Evolutionary conservation across 1,140 invertebrate genomes (phyloP).

Genomic region (Polyergus mexicanus): DNA sequence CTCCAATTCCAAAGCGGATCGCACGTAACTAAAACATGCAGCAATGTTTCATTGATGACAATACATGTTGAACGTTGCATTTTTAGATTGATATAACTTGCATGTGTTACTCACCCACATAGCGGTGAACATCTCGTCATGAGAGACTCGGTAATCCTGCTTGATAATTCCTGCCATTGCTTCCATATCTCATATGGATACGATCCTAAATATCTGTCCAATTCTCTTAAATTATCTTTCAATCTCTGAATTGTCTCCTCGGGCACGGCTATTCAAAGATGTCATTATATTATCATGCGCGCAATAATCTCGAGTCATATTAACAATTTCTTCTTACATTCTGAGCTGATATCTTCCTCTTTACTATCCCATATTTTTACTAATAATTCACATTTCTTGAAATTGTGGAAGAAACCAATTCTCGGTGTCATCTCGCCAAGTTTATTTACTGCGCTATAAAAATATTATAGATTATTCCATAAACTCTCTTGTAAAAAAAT

Average conservation of each 20-base stretch:
- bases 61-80: not conserved
- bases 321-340: constrained; percentile 70
- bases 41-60: not conserved
- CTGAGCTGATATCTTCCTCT: constrained; percentile 89
- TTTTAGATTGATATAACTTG: not conserved
- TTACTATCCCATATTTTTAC: constrained; percentile 94
- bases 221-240: constrained; percentile 90
- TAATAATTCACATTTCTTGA: constrained; percentile 93
- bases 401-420: constrained; percentile 96
- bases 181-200: constrained; percentile 97
- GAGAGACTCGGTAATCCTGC: constrained; percentile 77
- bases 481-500: not conserved
- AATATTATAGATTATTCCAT: not conserved
- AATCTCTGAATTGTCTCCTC: constrained; percentile 89
- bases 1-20: constrained; percentile 91
- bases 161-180: constrained; percentile 94
- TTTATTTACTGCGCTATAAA: constrained; percentile 87
- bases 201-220: constrained; percentile 94
- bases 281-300: not conserved
- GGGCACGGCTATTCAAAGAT: constrained; percentile 83
- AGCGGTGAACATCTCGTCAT: constrained; percentile 80
- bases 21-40: constrained; percentile 77
- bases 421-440: constrained; percentile 89
- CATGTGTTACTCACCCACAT: constrained; percentile 78
- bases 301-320: not conserved